phyloP scores from a whole-genome alignment of 2,113 vertebrate species.

The Cinclus mexicanus region DNA sequence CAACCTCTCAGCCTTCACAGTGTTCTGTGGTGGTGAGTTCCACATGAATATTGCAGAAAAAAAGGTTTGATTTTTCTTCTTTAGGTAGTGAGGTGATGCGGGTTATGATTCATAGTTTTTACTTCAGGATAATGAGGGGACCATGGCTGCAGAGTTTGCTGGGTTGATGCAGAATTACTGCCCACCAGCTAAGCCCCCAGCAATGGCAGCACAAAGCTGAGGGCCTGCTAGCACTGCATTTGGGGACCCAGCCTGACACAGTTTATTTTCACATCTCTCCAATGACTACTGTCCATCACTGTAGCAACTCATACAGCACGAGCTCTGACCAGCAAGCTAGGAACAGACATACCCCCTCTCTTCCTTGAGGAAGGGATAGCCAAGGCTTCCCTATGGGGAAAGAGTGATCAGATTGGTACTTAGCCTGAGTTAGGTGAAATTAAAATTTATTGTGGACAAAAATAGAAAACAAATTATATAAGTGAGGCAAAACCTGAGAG shows the following conservation, averaged over 20 bases:
- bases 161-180: not conserved
- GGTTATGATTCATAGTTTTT: not conserved
- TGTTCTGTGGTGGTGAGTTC: not conserved
- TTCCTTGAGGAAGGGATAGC: not conserved
- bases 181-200: not conserved
- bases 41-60: not conserved
- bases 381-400: not conserved
- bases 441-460: not conserved
- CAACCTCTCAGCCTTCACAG: not conserved
- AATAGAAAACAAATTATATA: not conserved
- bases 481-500: not conserved
- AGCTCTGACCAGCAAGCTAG: not conserved
- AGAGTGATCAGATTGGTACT: not conserved
- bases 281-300: not conserved
- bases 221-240: not conserved
- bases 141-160: not conserved
- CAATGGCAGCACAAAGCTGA: not conserved
- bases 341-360: not conserved
- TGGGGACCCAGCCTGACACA: not conserved
- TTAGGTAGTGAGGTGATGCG: not conserved
- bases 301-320: not conserved
- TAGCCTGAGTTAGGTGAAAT: not conserved
- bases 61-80: not conserved
- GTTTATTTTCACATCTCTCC: not conserved
- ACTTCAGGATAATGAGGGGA: not conserved